phyloP scores from a whole-genome alignment of 2,797 vertebrate genomes.

The Enteromius mattozi region DNA sequence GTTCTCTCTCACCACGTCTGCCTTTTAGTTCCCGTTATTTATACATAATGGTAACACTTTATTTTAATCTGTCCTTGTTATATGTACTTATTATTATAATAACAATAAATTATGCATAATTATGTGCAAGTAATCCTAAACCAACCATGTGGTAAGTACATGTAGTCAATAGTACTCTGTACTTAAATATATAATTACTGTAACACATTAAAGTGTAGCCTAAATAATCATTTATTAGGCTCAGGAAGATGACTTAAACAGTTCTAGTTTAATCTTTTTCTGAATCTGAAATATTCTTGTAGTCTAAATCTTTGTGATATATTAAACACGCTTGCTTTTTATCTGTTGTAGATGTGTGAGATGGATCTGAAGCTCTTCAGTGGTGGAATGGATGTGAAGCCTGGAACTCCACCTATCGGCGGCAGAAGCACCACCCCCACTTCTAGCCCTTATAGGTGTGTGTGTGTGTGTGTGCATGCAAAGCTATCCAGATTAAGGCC shows the following conservation, averaged over 20 bases:
- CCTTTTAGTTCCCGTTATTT: not conserved
- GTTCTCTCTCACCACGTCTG: not conserved
- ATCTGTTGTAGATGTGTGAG: constrained; percentile 87
- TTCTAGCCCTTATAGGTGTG: constrained; percentile 93
- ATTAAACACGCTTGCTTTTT: not conserved
- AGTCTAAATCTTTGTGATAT: not conserved
- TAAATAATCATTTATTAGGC: not conserved
- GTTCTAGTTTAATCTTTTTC: not conserved
- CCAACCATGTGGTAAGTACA: not conserved
- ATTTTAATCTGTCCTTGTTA: not conserved
- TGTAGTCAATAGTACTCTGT: not conserved
- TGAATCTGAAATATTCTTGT: not conserved
- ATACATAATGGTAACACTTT: not conserved
- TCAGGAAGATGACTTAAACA: not conserved
- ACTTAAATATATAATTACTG: not conserved
- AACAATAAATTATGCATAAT: not conserved
- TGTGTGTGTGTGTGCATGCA: constrained; percentile 54
- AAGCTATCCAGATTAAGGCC: constrained; percentile 1
- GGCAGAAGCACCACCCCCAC: constrained; percentile 94
- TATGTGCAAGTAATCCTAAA: not conserved
- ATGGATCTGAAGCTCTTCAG: constrained; percentile 96
- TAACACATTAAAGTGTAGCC: not conserved
- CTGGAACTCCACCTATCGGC: constrained; percentile 91
- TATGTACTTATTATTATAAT: not conserved
- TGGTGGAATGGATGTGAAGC: constrained; percentile 94